Evolutionary conservation across 2,797 vertebrate species (phyloP).

Genomic region (Brachyrhaphis roseni): DNA sequence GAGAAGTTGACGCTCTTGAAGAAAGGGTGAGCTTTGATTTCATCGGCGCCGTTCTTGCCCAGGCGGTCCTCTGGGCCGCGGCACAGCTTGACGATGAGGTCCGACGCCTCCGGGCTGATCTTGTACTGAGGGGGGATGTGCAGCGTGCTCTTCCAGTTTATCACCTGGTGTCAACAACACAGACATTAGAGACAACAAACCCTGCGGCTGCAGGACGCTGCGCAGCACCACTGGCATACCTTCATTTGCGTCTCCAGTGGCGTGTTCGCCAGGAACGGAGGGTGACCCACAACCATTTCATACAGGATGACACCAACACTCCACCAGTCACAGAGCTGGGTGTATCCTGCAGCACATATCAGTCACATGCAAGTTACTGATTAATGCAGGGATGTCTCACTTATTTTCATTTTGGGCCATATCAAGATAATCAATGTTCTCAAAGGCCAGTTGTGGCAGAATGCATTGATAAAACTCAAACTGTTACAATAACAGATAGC

Average conservation of each 20-base stretch:
- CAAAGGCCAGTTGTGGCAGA: not conserved
- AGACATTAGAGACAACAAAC: slow-evolving; percentile 10
- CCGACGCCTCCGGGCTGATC: slow-evolving; percentile 92
- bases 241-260: slow-evolving; percentile 97
- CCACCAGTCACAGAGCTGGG: slow-evolving; percentile 99
- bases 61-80: slow-evolving; percentile 94
- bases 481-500: no score
- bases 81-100: slow-evolving; percentile 94
- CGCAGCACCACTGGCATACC: slow-evolving; percentile 76
- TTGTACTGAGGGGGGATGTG: slow-evolving; percentile 92
- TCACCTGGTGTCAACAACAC: slow-evolving; percentile 84
- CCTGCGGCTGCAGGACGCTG: not conserved
- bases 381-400: not conserved
- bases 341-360: slow-evolving; percentile 85
- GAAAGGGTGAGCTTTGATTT: slow-evolving; percentile 96
- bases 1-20: slow-evolving; percentile 94
- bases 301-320: slow-evolving; percentile 98
- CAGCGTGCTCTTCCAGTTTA: slow-evolving; percentile 94
- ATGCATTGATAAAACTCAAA: not conserved
- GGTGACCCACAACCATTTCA: slow-evolving; percentile 97
- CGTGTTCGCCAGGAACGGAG: slow-evolving; percentile 94
- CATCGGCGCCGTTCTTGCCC: slow-evolving; percentile 92
- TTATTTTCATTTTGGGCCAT: not conserved
- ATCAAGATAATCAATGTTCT: not conserved
- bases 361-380: not conserved